phyloP scores from a whole-genome alignment of 2,888 invertebrate species.

The Hypsopygia costalis region DNA sequence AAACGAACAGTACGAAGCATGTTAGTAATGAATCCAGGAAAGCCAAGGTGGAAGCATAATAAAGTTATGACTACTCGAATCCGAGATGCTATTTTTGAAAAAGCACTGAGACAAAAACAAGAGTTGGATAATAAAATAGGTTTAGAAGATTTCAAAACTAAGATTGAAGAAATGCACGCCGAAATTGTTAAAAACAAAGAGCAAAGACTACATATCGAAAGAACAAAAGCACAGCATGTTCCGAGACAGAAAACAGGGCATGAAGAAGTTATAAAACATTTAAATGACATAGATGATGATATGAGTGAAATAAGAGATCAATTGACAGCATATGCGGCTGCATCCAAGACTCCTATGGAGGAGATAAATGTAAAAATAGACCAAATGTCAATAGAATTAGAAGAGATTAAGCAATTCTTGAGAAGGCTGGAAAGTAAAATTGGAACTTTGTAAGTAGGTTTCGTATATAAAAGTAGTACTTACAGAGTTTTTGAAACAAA shows the following conservation, averaged over 20 bases:
- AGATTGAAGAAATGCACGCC: conserved; percentile 58
- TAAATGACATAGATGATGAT: conserved; percentile 50
- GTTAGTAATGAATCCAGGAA: conserved; percentile 60
- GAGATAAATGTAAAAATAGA: conserved; percentile 58
- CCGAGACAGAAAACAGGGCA: conserved; percentile 23
- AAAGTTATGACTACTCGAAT: conserved; percentile 55
- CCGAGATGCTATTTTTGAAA: conserved; percentile 62
- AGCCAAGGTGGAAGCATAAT: conserved; percentile 48
- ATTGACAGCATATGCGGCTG: conserved; percentile 39
- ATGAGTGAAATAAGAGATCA: conserved; percentile 47
- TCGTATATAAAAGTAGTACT: too few relatives aligned
- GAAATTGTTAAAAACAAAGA: conserved; percentile 38
- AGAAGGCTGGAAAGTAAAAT: conserved; percentile 56
- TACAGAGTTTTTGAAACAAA: too few relatives aligned
- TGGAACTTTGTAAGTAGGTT: conserved; percentile 15
- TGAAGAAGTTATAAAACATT: conserved; percentile 48
- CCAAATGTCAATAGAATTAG: conserved; percentile 56
- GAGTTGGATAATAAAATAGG: conserved; percentile 54
- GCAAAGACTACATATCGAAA: conserved; percentile 18
- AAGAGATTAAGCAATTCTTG: conserved; percentile 52
- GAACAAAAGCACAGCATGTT: not conserved
- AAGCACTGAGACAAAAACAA: conserved; percentile 58
- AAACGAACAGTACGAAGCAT: conserved; percentile 44
- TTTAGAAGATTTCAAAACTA: conserved; percentile 43
- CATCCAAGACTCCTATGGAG: conserved; percentile 42